Base-by-base conservation (phyloP, 2,888 invertebrate species). In the Ptychoptera albimana region DNA sequence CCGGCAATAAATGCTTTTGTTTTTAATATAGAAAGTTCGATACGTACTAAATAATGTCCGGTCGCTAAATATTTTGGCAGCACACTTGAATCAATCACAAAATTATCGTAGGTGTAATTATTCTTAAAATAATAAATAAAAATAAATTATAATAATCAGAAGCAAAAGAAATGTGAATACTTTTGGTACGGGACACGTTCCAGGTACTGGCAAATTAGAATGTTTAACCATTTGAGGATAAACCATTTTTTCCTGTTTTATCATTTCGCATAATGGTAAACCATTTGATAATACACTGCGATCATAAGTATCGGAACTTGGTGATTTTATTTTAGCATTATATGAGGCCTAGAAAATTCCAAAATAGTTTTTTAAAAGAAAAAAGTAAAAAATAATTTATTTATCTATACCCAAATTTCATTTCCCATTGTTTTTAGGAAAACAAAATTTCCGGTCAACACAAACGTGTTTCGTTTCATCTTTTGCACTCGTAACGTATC, bases 131-230 rank as follows among this genome's bases (percentile, higher is more conserved):
- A 23, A 5, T 23, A 23, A 5, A 23, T 23, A 5, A 5, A 23
- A 23, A 23, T 23, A 23, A 23, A 3, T 7, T 7, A 23, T 5
- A 23, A 5, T 23, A 23, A 5, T 5, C 23, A 23, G 2, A 16
- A 39, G 8, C 16, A 15, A 39, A 8, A 15, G 11, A 15, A 10
- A 16, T 23, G 11, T 29, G 2, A 31, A 14, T 32, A 45, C 45
- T 12, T 42, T 42, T n/a, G 41, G 42, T 16, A 45, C 12, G 11
- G 45, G 45, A 12, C 45, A 45, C 5, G n/a, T 10, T 12, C 10
- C 32, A 4, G 13, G 32, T 3, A 11, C 5, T 13, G 45, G 45
- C 6, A 45, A 14, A 42, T 45, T 45, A 5, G 45, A 44, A 13
- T 12, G 35, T 23, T 44, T 29, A 2, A n/a, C 2, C 11, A 44